Percentiles rank a stretch among this genome's conserved stretches.
Conservation (phyloP, 2,797 vertebrate genomes). For the Typhlichthys eigenmanni region DNA sequence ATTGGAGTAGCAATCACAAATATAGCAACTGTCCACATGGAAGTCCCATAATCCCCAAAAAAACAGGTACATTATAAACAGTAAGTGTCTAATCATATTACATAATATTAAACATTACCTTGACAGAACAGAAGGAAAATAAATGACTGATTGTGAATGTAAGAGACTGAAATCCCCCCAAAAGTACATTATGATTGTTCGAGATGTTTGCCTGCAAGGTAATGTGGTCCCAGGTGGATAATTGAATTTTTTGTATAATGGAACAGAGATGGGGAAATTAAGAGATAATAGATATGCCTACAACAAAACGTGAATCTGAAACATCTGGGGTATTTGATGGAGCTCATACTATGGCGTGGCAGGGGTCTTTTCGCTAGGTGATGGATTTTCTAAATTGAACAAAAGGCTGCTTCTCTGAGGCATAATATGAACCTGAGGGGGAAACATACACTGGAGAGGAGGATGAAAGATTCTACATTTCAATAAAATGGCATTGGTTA, state of each 20-base stretch:
- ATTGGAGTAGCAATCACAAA: slow-evolving; percentile 50
- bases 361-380: slow-evolving; percentile 38
- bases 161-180: slow-evolving; percentile 32
- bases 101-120: slow-evolving; percentile 45
- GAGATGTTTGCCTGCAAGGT: slow-evolving; percentile 41
- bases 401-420: slow-evolving; percentile 30
- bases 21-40: slow-evolving; percentile 55
- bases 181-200: slow-evolving; percentile 42
- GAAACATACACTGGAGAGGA: slow-evolving; percentile 10
- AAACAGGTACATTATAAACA: slow-evolving; percentile 3
- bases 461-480: slow-evolving; percentile 24
- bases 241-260: slow-evolving; percentile 58
- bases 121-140: slow-evolving; percentile 20
- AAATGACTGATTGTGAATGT: slow-evolving; percentile 21
- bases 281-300: slow-evolving; percentile 46
- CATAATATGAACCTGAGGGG: slow-evolving; percentile 20
- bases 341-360: slow-evolving; percentile 29
- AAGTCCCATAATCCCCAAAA: slow-evolving; percentile 34
- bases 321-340: slow-evolving; percentile 70
- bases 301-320: slow-evolving; percentile 55
- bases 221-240: slow-evolving; percentile 53
- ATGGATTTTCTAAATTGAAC: slow-evolving; percentile 46
- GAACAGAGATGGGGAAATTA: slow-evolving; percentile 50
- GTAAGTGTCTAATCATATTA: slow-evolving; percentile 3
- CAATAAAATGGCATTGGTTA: slow-evolving; percentile 8